Evolutionary conservation across 2,113 vertebrate genomes (phyloP).

Genomic region (Hippocampus guttulatus): DNA sequence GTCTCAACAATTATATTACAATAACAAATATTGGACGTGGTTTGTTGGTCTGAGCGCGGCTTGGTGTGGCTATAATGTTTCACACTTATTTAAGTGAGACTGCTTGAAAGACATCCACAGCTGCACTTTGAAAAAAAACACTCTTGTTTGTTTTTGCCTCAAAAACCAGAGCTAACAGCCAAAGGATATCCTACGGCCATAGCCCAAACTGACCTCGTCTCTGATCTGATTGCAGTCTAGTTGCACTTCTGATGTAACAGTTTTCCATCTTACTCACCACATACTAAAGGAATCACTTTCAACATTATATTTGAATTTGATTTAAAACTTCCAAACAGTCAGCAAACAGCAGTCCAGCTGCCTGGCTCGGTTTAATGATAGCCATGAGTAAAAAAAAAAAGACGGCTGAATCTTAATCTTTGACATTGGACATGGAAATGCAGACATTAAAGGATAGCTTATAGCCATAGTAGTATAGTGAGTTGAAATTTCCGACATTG

Average conservation of each 20-base stretch:
- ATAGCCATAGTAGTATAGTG: neutral
- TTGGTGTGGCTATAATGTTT: conserved; percentile 29
- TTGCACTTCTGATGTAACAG: neutral
- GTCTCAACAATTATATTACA: conserved; percentile 23
- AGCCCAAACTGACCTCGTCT: neutral
- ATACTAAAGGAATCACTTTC: neutral
- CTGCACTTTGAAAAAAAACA: neutral
- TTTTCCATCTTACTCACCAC: neutral
- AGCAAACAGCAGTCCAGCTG: neutral
- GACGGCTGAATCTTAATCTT: neutral
- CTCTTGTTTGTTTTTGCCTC: neutral
- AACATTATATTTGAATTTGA: neutral
- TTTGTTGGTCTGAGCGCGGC: conserved; percentile 30
- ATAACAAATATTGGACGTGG: conserved; percentile 18
- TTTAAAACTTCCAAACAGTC: neutral
- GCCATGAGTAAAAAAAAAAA: neutral
- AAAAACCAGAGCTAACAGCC: neutral
- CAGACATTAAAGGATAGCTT: neutral
- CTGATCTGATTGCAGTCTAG: neutral
- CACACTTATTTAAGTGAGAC: conserved; percentile 18
- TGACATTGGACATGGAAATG: neutral
- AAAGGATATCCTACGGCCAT: neutral
- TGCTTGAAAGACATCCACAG: neutral
- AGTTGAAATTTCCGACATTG: neutral
- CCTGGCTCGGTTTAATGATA: neutral